Conservation (phyloP, 2,797 vertebrate species). For the Eurystomus glaucurus region DNA sequence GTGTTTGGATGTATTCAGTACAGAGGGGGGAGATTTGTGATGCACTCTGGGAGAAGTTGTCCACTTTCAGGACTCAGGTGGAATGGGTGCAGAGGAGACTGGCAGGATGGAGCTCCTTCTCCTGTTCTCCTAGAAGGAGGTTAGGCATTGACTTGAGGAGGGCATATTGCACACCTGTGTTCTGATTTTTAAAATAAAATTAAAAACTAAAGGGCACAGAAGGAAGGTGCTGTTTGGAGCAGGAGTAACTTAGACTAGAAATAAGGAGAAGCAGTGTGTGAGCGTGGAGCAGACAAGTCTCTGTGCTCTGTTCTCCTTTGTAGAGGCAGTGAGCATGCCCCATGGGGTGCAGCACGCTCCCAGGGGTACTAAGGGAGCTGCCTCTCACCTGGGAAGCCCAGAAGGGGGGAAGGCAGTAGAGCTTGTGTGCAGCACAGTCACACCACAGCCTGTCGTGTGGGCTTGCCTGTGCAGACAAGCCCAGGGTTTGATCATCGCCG, state of each 20-base stretch:
- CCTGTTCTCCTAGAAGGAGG: not conserved
- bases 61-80: not conserved
- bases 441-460: not conserved
- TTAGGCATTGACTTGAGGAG: not conserved
- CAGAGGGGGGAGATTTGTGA: not conserved
- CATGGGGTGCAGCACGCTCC: fast-evolving
- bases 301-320: fast-evolving
- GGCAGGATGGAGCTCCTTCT: not conserved
- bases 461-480: not conserved
- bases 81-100: not conserved
- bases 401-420: fast-evolving
- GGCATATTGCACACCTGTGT: not conserved
- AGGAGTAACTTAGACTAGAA: not conserved
- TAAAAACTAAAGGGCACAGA: not conserved
- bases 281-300: fast-evolving
- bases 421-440: not conserved
- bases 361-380: not conserved
- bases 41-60: not conserved
- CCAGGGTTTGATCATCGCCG: not conserved
- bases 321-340: fast-evolving
- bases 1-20: not conserved
- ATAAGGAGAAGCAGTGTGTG: not conserved
- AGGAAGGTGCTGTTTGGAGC: not conserved
- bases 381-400: not conserved
- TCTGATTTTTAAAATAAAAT: not conserved